phyloP scores from a whole-genome alignment of 2,888 invertebrate genomes.

The Dasysyrphus albostriatus region DNA sequence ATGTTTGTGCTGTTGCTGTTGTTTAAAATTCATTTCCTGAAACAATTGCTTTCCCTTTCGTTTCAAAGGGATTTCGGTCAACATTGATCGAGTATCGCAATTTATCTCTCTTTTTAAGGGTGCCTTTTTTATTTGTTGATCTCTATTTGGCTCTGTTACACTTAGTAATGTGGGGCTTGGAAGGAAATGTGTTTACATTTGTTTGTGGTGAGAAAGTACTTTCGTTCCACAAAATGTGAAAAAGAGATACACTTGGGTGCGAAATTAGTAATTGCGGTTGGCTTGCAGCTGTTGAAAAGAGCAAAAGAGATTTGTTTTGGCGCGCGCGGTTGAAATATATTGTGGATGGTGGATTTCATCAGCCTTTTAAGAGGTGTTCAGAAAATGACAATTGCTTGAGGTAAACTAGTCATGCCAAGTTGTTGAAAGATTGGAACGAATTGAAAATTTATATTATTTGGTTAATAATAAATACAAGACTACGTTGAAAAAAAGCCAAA shows the following conservation, averaged over 20 bases:
- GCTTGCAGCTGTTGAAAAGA: constrained; percentile 36
- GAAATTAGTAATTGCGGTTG: constrained; percentile 5
- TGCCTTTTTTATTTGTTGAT: background rate
- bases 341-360: background rate
- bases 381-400: constrained; percentile 5
- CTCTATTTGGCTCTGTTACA: constrained; percentile 38
- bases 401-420: constrained; percentile 12
- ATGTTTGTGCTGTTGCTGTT: constrained; percentile 1
- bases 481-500: too few species aligned
- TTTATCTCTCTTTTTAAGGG: constrained; percentile 52
- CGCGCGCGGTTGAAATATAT: constrained; percentile 48
- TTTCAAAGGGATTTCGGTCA: constrained; percentile 42
- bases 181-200: constrained; percentile 39
- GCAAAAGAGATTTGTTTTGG: constrained; percentile 39
- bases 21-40: background rate
- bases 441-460: too few species aligned
- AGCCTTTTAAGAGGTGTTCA: constrained; percentile 7
- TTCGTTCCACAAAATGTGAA: constrained; percentile 34
- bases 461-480: too few species aligned
- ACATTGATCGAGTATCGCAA: constrained; percentile 61
- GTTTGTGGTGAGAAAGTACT: constrained; percentile 4
- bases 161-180: background rate
- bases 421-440: too few species aligned
- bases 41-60: constrained; percentile 67
- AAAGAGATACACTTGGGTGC: constrained; percentile 18